Base-by-base conservation (phyloP, 2,888 invertebrate genomes). In the Nemotelus nigrinus region DNA sequence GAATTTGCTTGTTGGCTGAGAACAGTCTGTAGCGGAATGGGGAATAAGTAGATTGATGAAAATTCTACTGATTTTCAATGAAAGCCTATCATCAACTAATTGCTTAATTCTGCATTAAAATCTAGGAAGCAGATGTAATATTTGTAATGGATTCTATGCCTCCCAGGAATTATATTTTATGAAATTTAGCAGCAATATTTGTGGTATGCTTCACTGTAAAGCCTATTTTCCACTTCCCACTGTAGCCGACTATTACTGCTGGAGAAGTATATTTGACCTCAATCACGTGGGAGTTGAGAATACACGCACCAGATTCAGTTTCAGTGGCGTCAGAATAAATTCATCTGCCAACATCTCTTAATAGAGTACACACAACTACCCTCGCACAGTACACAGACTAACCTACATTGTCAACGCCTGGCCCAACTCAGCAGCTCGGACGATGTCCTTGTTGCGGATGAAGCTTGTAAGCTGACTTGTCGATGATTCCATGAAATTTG, bases 401-500 rank as follows among this genome's bases (percentile, higher is more conserved):
- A 6, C 25, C 3, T n/a, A 50, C 70, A 39, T 2, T 65, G 43
- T 65, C 55, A 70, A 43, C 43, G 57, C 57, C 57, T 8, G 10
- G 10, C 4, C 57, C 57, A 10, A 25, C 10, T 25, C 57, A 57
- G 3, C 57, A 25, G 3, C 8, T 63, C 41, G 39, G 41, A 63
- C 39, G 63, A 41, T 25, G 63, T 63, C 41, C 41, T 39, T 48
- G 67, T n/a, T 47, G 25, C 25, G 25, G 1, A 25, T 25, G 25
- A 25, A 58, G 10, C 10, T 8, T 7, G 45, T 44, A 10, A 10
- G 65, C 3, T 41, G 10, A 65, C 39, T 53, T 50, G 50, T 8
- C 57, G 25, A 45, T 47, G 72, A 72, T 47, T 72, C 58, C 39
- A 45, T 45, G 58, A 72, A 71, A 71, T 71, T 71, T 44, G 71